Evolutionary conservation across 2,113 vertebrate species (phyloP).

Genomic region (Lagopus muta): DNA sequence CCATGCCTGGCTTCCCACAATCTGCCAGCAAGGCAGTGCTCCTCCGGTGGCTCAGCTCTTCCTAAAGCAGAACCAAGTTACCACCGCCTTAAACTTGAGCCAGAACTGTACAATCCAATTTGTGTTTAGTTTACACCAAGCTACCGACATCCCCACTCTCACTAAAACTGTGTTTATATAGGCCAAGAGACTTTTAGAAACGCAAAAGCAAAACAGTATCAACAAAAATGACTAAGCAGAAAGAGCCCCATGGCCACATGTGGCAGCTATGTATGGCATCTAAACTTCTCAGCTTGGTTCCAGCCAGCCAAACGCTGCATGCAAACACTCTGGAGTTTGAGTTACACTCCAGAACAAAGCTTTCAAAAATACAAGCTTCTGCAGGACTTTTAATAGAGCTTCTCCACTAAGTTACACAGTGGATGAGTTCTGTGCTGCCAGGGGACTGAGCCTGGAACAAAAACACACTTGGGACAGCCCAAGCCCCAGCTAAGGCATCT

Average conservation of each 20-base stretch:
- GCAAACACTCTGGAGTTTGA: background rate
- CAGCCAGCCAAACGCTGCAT: background rate
- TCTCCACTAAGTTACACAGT: background rate
- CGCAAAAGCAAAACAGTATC: constrained; percentile 8
- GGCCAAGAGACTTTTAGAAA: constrained; percentile 37
- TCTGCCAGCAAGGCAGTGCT: background rate
- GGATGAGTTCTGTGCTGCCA: background rate
- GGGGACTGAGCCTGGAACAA: background rate
- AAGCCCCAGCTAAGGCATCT: background rate
- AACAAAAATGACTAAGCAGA: constrained; percentile 74
- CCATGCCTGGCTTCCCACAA: background rate
- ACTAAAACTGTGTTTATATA: background rate
- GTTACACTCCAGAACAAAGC: background rate
- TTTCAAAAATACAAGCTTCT: background rate
- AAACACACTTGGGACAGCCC: background rate
- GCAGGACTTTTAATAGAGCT: background rate
- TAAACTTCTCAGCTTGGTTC: constrained; percentile 5
- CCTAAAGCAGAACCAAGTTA: background rate
- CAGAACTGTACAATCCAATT: background rate
- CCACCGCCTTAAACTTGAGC: background rate
- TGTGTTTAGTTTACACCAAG: background rate
- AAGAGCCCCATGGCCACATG: constrained; percentile 39
- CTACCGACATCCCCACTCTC: constrained; percentile 38
- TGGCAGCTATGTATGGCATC: constrained; percentile 45
- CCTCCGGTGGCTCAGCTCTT: background rate